Evolutionary conservation across 2,113 vertebrate species (phyloP).

Genomic region (Heterotilapia buettikoferi): DNA sequence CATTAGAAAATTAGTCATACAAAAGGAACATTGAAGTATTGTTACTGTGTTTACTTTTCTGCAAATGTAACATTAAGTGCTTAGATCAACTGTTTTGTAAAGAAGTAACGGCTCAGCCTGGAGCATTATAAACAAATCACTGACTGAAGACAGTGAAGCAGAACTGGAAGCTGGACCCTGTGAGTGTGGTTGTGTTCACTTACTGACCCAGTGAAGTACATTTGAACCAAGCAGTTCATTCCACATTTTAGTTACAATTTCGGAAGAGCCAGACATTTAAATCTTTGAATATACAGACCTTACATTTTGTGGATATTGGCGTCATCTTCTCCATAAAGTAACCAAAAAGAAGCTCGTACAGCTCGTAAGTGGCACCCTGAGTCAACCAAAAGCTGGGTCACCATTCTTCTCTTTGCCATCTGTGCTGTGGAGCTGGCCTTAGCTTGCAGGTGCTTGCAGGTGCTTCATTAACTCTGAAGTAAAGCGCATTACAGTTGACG

Average conservation of each 20-base stretch:
- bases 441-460: neutral
- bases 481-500: accelerated
- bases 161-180: neutral
- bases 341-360: neutral
- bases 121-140: neutral
- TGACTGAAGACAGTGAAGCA: neutral
- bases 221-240: neutral
- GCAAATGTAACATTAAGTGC: neutral
- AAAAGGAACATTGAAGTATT: neutral
- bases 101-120: neutral
- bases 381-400: neutral
- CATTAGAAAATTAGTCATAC: neutral
- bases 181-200: neutral
- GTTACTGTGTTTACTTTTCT: neutral
- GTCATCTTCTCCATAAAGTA: neutral
- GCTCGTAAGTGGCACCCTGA: neutral
- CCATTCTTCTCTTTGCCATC: neutral
- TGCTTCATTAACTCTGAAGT: neutral
- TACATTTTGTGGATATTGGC: neutral
- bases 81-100: neutral
- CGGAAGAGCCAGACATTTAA: neutral
- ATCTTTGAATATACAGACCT: neutral
- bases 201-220: neutral
- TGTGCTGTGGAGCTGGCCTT: neutral
- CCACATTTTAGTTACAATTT: neutral